These are phyloP conservation scores for Anhinga rufa DNA, from an alignment of 2,113 vertebrate species.

Conservation along the genomic window DNA sequence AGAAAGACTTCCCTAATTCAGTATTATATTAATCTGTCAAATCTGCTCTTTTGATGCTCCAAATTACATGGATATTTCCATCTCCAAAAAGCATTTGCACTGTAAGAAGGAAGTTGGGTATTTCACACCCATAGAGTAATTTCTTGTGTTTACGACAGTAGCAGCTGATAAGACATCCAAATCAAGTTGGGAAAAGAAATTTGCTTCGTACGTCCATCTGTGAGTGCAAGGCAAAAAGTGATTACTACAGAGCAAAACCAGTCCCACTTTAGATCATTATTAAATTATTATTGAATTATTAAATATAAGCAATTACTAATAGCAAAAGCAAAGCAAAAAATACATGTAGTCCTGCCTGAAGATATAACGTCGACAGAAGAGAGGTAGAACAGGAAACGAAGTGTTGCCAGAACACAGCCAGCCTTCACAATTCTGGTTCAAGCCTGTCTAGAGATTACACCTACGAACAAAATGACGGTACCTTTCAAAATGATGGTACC, in stretches of 20 bases:
- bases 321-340: background rate
- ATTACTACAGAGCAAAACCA: background rate
- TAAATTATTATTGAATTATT: background rate
- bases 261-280: background rate
- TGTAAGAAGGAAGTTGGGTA: background rate
- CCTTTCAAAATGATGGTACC: background rate
- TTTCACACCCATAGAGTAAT: background rate
- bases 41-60: background rate
- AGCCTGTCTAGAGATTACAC: background rate
- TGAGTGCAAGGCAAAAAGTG: background rate
- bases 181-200: background rate
- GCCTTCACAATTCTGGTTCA: background rate
- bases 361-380: background rate
- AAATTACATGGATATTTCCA: background rate
- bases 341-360: background rate
- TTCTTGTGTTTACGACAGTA: background rate
- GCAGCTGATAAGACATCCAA: background rate
- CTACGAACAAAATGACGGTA: background rate
- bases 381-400: background rate
- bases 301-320: background rate
- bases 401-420: background rate
- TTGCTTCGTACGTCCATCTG: background rate
- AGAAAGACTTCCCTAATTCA: background rate
- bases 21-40: background rate
- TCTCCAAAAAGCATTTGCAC: background rate